Base-by-base conservation (phyloP, 2,888 invertebrate genomes). In the Eupithecia dodoneata region DNA sequence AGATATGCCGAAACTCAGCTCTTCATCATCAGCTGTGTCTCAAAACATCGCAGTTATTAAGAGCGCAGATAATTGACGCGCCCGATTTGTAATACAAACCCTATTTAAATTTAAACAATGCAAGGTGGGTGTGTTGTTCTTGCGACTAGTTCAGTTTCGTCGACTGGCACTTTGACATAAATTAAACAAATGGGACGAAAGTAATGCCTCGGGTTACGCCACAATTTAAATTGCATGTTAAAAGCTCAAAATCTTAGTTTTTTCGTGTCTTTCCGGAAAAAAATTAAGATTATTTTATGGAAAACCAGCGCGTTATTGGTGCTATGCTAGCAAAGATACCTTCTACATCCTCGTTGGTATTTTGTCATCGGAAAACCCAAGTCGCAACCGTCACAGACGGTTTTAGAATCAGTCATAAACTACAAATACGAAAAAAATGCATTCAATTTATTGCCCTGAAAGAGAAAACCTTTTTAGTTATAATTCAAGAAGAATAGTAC, bases 401-500 rank as follows among this genome's bases (percentile, higher is more conserved):
- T 30, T 30, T 30, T 30, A 30, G 30, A 30, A 30, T 30, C 30
- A 30, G 30, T 30, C 30, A 30, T 30, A 30, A 30, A 30, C 30
- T 0, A 30, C 30, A 30, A 30, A 30, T 30, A 30, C 30, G 44
- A 6, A 44, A 44, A 44, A 7, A 7, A 44, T 6, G 7, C 44
- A 6, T 44, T 44, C 4, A 44, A 6, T 44, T 44, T 44, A 44
- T 6, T 44, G 44, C 4, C 4, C 2, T 44, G 44, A 7, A 49
- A 49, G 4, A 4, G 13, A 49, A 49, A 49, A 3, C 3, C 49
- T 49, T 49, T 9, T 47, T 12, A 12, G 12, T 12, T 44, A 47
- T 12, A 47, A 12, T 47, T 47, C 4, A 45, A n/a, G 41, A 72
- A 13, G 45, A 30, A 41, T 49, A n/a, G 2, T 18, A 49, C 92